Evolutionary conservation across 2,113 vertebrate species (phyloP), one percentile per base, ranked within the genome.

Genomic region (Grammatotria lemairii): DNA sequence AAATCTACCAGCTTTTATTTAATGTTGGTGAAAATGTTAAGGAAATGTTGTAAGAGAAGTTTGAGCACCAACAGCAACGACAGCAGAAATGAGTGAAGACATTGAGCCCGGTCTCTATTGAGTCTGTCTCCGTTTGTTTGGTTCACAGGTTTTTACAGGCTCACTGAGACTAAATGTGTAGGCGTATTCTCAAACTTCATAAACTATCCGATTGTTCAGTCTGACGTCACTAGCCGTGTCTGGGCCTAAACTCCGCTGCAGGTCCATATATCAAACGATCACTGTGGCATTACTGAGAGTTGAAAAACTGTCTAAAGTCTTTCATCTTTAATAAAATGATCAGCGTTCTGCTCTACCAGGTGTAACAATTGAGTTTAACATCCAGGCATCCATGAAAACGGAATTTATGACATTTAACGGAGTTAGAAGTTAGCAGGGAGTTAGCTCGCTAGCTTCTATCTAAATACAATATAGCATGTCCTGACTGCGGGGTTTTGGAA

Each of bases 251-350:
- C n/a, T 4, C 3, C 5, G 9, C 51, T 21, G 51, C 51, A 54
- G 51, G 0, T 21, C 51, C 51, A 53, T 53, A 53, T 53, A 53
- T 53, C 51, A 53, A 53, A 53, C 9, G 14, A 53, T 53, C 9
- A 53, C 51, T 53, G 0, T 21, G 51, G 5, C 51, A 11, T 11
- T 0, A 53, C 51, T 11, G 9, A n/a, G 49, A 53, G 19, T n/a
- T 53, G 10, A n/a, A n/a, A 19, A 53, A n/a, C 49, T 1, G 19
- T 53, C 49, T n/a, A 1, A 51, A 51, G 19, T 51, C 49, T 10
- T 51, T 53, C 19, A 53, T 53, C 19, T 10, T 2, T n/a, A 51
- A 51, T 51, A 51, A 51, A 51, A n/a, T 51, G 9, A 51, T n/a
- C 49, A n/a, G 49, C 0, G 9, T 51, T 51, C 49, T 10, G 49